Evolutionary conservation across 2,113 vertebrate genomes (phyloP), one percentile per base, ranked within the genome.

Genomic region (Tor tambroides): DNA sequence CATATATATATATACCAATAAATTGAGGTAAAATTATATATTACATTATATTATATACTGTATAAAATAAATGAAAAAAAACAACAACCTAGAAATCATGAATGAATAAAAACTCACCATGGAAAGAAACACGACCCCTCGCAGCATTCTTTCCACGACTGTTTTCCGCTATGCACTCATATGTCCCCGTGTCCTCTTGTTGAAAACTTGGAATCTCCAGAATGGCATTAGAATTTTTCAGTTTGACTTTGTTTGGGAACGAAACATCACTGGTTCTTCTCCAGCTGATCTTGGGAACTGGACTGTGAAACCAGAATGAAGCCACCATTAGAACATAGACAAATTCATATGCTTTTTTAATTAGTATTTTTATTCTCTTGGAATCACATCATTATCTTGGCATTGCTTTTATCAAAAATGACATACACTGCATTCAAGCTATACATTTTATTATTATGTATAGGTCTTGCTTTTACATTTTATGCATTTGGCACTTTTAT

Each of bases 251-350:
- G 86, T 93, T 95, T 49, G 97, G 94, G 85, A 99, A 97, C 0
- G 97, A 96, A 85, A 96, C 92, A 1, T 97, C 97, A 23, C 96
- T 97, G 11, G 95, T 96, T 94, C 97, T 96, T 89, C 96, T 96
- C 98, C 98, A 99, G 88, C 95, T 96, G 92, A 99, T 98, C 93
- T 95, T 96, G 88, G 98, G 98, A 41, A 99, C 95, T 0, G 98
- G 98, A 91, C 98, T 99, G 90, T 74, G 91, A 90, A 77, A 78
- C 41, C 63, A 28, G 32, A 90, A 71, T 49, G 5, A 89, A 87
- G 77, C 87, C 65, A 65, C 81, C 83, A 78, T 79, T 56, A 77
- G 72, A 49, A 49, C 83, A 88, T 4, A 41, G 28, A 19, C 4
- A 35, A 5, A 69, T 41, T 23, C 9, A n/a, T n/a, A 72, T 41